A percentile compares a stretch with the other conserved stretches of the same genome.
Evolutionary conservation across 2,113 vertebrate species (phyloP).

Genomic region (Hirundichthys speculiger): DNA sequence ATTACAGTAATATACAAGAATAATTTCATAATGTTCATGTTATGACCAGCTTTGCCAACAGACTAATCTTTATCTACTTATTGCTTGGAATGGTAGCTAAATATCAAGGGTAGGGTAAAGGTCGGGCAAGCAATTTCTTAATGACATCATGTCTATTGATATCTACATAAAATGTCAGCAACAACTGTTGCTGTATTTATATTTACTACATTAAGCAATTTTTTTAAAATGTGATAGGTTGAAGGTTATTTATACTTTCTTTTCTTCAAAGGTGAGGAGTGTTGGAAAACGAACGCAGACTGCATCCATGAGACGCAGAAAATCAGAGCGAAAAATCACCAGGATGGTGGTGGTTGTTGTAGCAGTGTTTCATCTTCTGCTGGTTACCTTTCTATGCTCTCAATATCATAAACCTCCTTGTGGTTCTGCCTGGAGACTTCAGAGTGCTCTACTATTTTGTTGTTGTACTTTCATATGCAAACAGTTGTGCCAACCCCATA

Average conservation of each 20-base stretch:
- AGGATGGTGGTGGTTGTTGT: constrained; percentile 96
- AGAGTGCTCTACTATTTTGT: constrained; percentile 93
- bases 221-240: no score
- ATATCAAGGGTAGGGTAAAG: no score
- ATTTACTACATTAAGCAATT: no score
- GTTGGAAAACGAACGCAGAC: constrained; percentile 86
- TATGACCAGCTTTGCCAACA: no score
- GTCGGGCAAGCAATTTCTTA: no score
- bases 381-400: constrained; percentile 95
- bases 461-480: constrained; percentile 94
- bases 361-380: constrained; percentile 90
- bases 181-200: no score
- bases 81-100: no score
- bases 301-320: constrained; percentile 85
- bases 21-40: no score
- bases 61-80: no score
- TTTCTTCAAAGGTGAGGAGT: constrained; percentile 79
- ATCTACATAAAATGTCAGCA: no score
- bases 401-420: constrained; percentile 92
- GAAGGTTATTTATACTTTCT: background rate
- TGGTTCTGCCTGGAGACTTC: constrained; percentile 88
- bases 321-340: constrained; percentile 91
- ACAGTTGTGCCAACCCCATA: constrained; percentile 96
- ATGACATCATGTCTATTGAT: no score
- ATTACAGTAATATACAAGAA: no score